phyloP scores from a whole-genome alignment of 2,113 vertebrate species.

The Macrotis lagotis region DNA sequence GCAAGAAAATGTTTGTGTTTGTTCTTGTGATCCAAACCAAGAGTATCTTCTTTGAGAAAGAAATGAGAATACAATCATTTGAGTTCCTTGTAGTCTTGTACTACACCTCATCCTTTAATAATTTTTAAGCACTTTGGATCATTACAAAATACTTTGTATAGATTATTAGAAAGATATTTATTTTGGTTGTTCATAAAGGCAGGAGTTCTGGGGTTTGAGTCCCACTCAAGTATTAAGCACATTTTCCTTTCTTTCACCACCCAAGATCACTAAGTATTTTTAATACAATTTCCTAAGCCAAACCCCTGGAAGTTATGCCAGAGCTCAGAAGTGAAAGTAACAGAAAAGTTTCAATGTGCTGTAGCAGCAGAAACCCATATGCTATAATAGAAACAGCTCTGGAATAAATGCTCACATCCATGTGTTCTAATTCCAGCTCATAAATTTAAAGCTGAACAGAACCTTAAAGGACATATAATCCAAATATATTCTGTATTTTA shows the following conservation, averaged over 20 bases:
- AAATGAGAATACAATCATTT: not conserved
- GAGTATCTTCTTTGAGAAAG: not conserved
- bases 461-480: not conserved
- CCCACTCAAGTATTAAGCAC: not conserved
- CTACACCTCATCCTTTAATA: not conserved
- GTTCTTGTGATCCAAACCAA: not conserved
- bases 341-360: not conserved
- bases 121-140: not conserved
- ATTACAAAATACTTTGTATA: not conserved
- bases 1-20: not conserved
- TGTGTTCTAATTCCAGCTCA: too few relatives aligned
- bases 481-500: not conserved
- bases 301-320: not conserved
- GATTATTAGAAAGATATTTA: conserved; percentile 1
- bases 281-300: conserved; percentile 14
- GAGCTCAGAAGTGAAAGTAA: not conserved
- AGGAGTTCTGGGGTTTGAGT: conserved; percentile 19
- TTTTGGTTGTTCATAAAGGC: conserved; percentile 5
- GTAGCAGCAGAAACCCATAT: not conserved
- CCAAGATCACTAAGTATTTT: not conserved
- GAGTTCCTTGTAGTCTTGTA: not conserved
- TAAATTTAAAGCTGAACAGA: not conserved
- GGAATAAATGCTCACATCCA: not conserved
- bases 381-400: not conserved
- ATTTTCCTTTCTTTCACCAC: not conserved